Conservation (phyloP, 2,888 invertebrate genomes). For the Chironomus tentans region DNA sequence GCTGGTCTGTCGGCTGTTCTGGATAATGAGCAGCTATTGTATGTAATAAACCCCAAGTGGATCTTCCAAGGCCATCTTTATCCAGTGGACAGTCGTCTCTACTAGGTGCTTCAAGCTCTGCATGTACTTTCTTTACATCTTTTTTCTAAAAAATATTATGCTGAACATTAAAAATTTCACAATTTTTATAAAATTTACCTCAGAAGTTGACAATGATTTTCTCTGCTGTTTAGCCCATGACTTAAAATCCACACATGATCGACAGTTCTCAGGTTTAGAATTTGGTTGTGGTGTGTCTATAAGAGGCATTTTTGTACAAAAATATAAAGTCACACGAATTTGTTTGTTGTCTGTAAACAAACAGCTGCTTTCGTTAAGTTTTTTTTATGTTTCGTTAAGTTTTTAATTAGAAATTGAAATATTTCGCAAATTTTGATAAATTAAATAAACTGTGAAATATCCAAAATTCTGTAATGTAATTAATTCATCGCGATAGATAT, state of each 20-base stretch:
- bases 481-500: too few species aligned
- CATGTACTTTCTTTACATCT: not conserved
- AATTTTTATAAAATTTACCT: not conserved
- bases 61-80: slow-evolving; percentile 63
- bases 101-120: not conserved
- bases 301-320: not conserved
- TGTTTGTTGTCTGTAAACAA: too few species aligned
- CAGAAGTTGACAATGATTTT: slow-evolving; percentile 34
- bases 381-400: too few species aligned
- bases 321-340: not conserved
- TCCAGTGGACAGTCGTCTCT: slow-evolving; percentile 64
- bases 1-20: slow-evolving; percentile 59
- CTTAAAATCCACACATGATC: slow-evolving; percentile 63
- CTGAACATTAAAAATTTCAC: not conserved
- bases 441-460: too few species aligned
- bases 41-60: slow-evolving; percentile 91
- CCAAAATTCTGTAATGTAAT: too few species aligned
- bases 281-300: not conserved
- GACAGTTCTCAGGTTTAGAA: slow-evolving; percentile 39
- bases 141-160: not conserved
- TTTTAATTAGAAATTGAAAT: too few species aligned
- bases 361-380: too few species aligned
- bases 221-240: slow-evolving; percentile 59
- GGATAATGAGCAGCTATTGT: slow-evolving; percentile 96
- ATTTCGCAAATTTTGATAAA: too few species aligned